Base-by-base conservation (phyloP, 2,888 invertebrate genomes). In the Geotrupes spiniger region DNA sequence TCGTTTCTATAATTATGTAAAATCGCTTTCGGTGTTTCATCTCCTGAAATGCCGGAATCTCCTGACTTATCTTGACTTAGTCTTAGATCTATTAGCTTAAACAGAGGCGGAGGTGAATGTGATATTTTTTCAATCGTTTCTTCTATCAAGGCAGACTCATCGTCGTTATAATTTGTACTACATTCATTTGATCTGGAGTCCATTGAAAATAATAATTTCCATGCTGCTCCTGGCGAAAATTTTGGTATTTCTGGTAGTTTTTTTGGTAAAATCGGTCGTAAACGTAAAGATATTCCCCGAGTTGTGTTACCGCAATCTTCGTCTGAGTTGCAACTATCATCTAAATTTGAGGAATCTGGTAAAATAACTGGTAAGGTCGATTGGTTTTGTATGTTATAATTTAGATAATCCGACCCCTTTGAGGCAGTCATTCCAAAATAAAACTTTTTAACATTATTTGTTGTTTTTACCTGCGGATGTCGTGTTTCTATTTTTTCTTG, bases 41-140 rank as follows among this genome's bases (percentile, higher is more conserved):
- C 89, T 0, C 88, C 89, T 0, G 89, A 89, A 58, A 90, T 90
- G 0, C 89, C 90, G 0, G 89, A 89, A 71, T 91, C 90, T 0
- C 87, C 89, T 1, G 88, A 89, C 68, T 89, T 87, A 63, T 89
- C 89, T 52, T 82, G 78, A 41, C 72, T 74, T 12, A 74, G 75
- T 26, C 76, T 70, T 5, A 60, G 81, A 66, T 64, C 83, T 53
- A 39, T 74, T 73, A 28, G 78, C 74, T 36, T 72, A 71, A 64
- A 72, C 75, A 17, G 73, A 71, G 21, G 72, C 66, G 60, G 76
- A 62, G 59, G 78, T 57, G 73, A 79, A 68, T 76, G 78, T 66
- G 66, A 78, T 68, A 74, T 65, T 41, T 77, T 72, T 57, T 78
- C 77, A 39, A 80, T 80, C 31, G 75, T 70, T 50, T 78, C 79